Conservation (phyloP, 2,797 vertebrate species). For the Macrochelys suwanniensis region DNA sequence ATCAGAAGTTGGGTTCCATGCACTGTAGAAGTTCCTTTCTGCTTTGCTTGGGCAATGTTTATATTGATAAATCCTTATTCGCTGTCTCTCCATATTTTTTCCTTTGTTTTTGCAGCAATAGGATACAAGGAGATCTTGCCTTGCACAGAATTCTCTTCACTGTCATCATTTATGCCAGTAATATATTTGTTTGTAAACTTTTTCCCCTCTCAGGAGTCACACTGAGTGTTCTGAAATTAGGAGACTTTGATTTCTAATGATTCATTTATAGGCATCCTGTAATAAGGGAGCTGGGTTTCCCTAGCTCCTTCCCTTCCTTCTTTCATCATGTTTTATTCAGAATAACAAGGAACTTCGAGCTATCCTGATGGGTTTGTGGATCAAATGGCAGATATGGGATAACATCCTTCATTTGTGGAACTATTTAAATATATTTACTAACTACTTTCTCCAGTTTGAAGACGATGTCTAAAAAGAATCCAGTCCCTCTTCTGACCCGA, state of each 20-base stretch:
- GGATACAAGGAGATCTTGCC: background rate
- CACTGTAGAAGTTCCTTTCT: background rate
- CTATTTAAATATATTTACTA: background rate
- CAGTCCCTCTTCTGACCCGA: background rate
- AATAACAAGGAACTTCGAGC: background rate
- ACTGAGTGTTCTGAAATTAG: background rate
- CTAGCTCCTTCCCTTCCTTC: background rate
- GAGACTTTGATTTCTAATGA: background rate
- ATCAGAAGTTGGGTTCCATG: background rate
- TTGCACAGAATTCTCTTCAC: background rate
- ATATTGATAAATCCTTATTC: background rate
- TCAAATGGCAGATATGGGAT: background rate
- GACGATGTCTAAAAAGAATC: background rate
- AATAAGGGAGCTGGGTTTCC: background rate
- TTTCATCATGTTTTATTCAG: background rate
- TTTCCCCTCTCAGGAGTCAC: background rate
- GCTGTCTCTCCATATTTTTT: background rate
- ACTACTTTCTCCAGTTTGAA: background rate
- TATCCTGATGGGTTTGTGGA: background rate
- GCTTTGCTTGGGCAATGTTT: background rate
- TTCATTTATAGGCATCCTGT: constrained; percentile 8
- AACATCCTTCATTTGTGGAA: background rate
- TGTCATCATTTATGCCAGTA: background rate
- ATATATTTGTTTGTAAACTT: background rate
- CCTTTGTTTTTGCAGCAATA: constrained; percentile 1